Evolutionary conservation across 1,140 invertebrate species (phyloP).

Genomic region (Scylla paramamosain): DNA sequence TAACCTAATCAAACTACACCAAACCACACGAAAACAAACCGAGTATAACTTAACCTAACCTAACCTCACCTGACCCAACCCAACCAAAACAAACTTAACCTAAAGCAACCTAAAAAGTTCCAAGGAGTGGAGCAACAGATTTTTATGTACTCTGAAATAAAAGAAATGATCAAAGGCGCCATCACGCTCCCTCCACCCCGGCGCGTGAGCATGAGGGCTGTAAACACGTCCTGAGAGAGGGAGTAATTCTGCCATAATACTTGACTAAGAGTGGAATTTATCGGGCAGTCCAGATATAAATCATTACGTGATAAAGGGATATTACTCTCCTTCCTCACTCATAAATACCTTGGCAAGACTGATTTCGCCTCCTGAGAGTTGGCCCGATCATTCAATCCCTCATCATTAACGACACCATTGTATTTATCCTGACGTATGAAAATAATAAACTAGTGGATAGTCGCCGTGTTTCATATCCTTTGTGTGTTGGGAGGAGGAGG

Average conservation of each 20-base stretch:
- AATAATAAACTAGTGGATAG: not conserved
- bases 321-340: not conserved
- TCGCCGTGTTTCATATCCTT: not conserved
- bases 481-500: not conserved
- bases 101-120: too few species aligned
- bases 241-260: not conserved
- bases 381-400: not conserved
- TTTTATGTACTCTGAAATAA: too few species aligned
- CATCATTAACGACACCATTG: not conserved
- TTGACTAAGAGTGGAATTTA: not conserved
- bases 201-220: not conserved
- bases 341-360: not conserved
- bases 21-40: too few species aligned
- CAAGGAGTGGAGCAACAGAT: too few species aligned
- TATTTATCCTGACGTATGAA: not conserved
- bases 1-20: too few species aligned
- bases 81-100: too few species aligned
- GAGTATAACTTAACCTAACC: too few species aligned
- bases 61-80: too few species aligned
- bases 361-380: not conserved
- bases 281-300: not conserved
- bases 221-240: conserved; percentile 2
- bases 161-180: not conserved
- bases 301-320: not conserved
- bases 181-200: not conserved